Evolutionary conservation across 2,797 vertebrate genomes (phyloP).

Genomic region (Bradypus variegatus): DNA sequence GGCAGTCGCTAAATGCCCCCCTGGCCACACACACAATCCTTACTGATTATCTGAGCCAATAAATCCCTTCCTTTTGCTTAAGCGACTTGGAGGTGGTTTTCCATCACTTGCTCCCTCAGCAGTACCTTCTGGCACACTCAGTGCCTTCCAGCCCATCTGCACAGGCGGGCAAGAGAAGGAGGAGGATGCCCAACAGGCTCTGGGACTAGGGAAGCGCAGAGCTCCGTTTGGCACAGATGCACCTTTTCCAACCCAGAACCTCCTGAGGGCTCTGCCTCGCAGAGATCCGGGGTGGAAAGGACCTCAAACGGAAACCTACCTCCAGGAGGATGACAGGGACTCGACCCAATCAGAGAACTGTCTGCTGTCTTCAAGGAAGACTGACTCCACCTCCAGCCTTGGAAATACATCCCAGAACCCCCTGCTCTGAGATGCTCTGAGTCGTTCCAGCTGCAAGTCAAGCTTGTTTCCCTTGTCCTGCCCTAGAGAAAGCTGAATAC

Average conservation of each 20-base stretch:
- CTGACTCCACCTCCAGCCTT: background rate
- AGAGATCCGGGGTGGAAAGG: background rate
- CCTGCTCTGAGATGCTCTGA: background rate
- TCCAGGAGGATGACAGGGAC: background rate
- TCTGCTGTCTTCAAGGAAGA: background rate
- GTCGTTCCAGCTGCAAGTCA: background rate
- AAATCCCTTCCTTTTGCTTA: background rate
- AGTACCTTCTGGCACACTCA: background rate
- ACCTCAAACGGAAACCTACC: background rate
- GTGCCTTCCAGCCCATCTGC: background rate
- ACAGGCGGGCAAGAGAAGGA: background rate
- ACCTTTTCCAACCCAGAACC: background rate
- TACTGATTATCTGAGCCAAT: background rate
- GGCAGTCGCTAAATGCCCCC: background rate
- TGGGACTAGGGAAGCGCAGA: background rate
- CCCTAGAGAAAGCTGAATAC: background rate
- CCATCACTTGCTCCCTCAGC: background rate
- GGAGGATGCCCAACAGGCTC: background rate
- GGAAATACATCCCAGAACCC: background rate
- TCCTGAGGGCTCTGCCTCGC: background rate
- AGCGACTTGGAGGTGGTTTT: background rate
- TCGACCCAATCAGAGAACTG: background rate
- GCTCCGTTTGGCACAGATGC: too few species aligned
- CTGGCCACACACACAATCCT: background rate
- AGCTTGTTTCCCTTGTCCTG: background rate